Conservation (phyloP, 2,113 vertebrate species). For the Macheiramphus alcinus region DNA sequence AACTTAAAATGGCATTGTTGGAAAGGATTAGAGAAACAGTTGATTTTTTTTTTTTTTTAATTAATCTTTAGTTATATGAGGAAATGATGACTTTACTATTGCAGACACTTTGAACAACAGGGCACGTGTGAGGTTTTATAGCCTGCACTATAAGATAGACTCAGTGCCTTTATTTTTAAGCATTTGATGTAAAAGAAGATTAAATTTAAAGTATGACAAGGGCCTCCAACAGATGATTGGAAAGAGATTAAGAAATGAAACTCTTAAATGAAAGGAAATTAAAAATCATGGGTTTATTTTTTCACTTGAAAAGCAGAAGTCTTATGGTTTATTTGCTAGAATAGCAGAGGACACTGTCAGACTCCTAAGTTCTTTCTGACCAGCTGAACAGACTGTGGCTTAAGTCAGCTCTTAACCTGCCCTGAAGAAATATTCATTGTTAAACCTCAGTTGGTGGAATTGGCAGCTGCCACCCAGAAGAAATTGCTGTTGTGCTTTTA, state of each 20-base stretch:
- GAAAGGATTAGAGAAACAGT: neutral
- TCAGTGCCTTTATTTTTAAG: neutral
- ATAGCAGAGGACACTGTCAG: neutral
- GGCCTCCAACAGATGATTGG: neutral
- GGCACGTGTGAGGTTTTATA: neutral
- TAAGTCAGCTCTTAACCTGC: neutral
- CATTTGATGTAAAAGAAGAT: neutral
- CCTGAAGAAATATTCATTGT: neutral
- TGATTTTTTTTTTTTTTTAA: too few relatives aligned
- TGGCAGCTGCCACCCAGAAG: neutral
- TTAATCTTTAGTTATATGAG: neutral
- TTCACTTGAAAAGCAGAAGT: neutral
- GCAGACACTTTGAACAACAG: neutral
- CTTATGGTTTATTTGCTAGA: neutral
- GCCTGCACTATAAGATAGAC: neutral
- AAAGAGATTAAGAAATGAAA: neutral
- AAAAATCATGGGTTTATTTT: neutral
- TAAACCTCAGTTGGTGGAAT: neutral
- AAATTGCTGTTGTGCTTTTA: neutral
- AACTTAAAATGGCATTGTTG: neutral
- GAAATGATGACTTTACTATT: neutral
- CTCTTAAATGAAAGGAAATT: neutral
- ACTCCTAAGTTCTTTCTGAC: neutral
- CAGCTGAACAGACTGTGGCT: neutral
- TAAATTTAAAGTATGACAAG: neutral